Conservation (phyloP, 2,888 invertebrate species). For the Sphaeridia pumilis region DNA sequence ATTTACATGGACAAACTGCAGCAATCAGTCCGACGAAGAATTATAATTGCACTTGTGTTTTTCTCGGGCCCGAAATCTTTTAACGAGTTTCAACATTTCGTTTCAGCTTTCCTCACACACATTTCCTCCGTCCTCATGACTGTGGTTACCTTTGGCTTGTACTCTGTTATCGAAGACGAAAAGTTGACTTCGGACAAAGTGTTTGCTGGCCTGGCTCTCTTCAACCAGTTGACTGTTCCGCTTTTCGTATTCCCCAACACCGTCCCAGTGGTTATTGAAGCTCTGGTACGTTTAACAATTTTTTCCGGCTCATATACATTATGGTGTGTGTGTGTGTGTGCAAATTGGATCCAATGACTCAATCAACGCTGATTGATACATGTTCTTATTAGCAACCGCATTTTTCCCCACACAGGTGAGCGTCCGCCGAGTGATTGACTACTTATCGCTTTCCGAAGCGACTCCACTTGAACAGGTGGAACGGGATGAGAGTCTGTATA, state of each 20-base stretch:
- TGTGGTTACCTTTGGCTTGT: conserved; percentile 57
- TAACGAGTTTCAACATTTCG: too few relatives aligned
- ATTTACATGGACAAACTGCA: too few relatives aligned
- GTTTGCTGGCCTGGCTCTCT: conserved; percentile 67
- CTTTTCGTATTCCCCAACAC: conserved; percentile 68
- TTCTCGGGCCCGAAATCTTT: too few relatives aligned
- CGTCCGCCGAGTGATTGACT: conserved; percentile 57
- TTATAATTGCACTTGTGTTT: too few relatives aligned
- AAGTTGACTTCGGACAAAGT: conserved; percentile 57
- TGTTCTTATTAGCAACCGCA: too few relatives aligned
- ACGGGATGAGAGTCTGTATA: conserved; percentile 4
- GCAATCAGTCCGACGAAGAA: too few relatives aligned
- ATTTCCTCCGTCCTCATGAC: conserved; percentile 63
- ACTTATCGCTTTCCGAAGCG: conserved; percentile 55
- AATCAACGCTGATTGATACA: too few relatives aligned
- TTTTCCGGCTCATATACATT: too few relatives aligned
- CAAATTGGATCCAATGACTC: too few relatives aligned
- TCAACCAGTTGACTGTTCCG: conserved; percentile 69
- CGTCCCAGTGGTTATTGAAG: conserved; percentile 65
- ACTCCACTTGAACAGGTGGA: conserved; percentile 25
- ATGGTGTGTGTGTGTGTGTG: too few relatives aligned
- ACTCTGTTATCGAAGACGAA: conserved; percentile 47
- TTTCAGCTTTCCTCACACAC: conserved; percentile 54
- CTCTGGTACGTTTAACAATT: conserved; percentile 52
- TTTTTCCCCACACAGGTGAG: too few relatives aligned